Evolutionary conservation across 2,888 invertebrate genomes (phyloP), one percentile per base, ranked within the genome.

Genomic region (Lasioglossum villosulum): DNA sequence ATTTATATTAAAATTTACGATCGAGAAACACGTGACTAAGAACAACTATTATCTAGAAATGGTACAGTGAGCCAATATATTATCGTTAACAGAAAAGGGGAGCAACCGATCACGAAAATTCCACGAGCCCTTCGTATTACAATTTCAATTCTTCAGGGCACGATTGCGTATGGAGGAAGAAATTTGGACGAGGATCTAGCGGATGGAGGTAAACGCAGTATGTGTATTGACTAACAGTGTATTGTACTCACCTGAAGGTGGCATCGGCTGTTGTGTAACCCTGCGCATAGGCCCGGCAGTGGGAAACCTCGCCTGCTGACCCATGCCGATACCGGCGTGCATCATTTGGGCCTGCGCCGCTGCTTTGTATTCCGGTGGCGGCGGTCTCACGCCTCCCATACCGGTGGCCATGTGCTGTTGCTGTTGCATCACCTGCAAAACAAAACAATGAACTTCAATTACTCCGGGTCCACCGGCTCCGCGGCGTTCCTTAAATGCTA

Each of bases 301-400:
- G 63, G 96, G 95, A 86, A 96, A 96, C 81, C 96, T 95, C 45
- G 94, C 90, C 78, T 95, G 95, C 86, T 94, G 95, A 70, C 93
- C 93, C 93, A 95, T 95, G 23, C 94, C 92, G 80, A 95, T 95
- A 78, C 96, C 95, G 14, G 96, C 95, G 89, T 96, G 96, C 96
- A 96, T 96, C 95, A 96, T 95, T 91, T 96, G 96, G 45, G 96
- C 96, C 95, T 95, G 97, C 91, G 96, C 96, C 93, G 93, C 94
- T 12, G 97, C 96, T 95, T 98, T 98, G 95, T 98, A 98, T 95
- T 98, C 98, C 3, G 98, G 98, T 68, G 98, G 98, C 37, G 98
- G 98, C 45, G 98, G 97, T 78, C 97, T 96, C 37, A 96, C 96
- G 1, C 95, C 95, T 66, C 95, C 95, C 89, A 95, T 94, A 45